phyloP scores from a whole-genome alignment of 2,888 invertebrate species.

The Diarsia mendica region DNA sequence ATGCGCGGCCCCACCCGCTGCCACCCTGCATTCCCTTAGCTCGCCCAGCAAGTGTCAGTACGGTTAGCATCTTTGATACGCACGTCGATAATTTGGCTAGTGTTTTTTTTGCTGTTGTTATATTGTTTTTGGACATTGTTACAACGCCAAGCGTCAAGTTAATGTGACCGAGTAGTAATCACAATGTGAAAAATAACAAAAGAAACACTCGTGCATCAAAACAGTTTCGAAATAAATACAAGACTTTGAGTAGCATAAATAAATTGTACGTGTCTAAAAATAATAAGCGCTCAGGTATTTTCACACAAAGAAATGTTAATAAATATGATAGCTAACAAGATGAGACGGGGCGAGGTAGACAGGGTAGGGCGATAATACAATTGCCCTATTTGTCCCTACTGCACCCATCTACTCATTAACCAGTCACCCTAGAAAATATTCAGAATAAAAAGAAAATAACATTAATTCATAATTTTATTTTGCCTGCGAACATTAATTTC shows the following conservation, averaged over 20 bases:
- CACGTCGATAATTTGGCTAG: too few species aligned
- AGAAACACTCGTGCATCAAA: slow-evolving; percentile 22
- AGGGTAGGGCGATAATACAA: slow-evolving; percentile 19
- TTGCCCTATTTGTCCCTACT: slow-evolving; percentile 41
- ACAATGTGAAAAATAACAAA: background rate
- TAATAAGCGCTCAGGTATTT: slow-evolving; percentile 11
- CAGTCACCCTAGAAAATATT: background rate
- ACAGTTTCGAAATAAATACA: background rate
- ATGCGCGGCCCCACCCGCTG: too few species aligned
- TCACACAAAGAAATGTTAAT: slow-evolving; percentile 11
- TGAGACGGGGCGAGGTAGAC: slow-evolving; percentile 37
- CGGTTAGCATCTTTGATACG: too few species aligned
- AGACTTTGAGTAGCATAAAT: background rate
- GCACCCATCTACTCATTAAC: background rate
- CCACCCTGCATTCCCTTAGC: too few species aligned
- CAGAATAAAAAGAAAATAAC: background rate
- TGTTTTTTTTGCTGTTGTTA: too few species aligned
- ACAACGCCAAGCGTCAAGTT: too few species aligned
- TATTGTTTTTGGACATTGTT: too few species aligned
- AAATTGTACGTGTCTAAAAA: slow-evolving; percentile 3
- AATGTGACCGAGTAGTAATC: background rate
- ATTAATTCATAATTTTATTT: background rate
- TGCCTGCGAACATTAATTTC: too few species aligned
- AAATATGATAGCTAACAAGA: slow-evolving; percentile 12
- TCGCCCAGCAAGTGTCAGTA: too few species aligned